These are phyloP conservation scores for Bimastos eiseni DNA, from an alignment of 2,888 invertebrate genomes.

Conservation along the genomic window DNA sequence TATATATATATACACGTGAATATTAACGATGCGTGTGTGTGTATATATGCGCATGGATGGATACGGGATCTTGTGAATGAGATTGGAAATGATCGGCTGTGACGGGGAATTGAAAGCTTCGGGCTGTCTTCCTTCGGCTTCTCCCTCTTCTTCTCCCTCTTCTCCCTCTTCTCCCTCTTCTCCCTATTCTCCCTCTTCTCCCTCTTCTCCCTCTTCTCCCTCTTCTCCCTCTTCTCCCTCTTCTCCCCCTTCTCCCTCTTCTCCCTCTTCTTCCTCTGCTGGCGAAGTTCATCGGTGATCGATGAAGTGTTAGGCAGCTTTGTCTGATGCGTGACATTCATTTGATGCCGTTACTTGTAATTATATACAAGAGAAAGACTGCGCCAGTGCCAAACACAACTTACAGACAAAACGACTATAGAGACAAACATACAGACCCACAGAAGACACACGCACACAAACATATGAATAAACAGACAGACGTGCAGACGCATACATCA, in stretches of 20 bases:
- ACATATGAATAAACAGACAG: not conserved
- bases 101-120: not conserved
- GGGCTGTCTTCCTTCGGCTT: not conserved
- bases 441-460: not conserved
- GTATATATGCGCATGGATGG: not conserved
- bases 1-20: not conserved
- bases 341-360: not conserved
- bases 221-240: too few species aligned
- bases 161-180: too few species aligned
- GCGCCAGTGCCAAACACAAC: not conserved
- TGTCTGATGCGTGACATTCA: conserved; percentile 13
- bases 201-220: too few species aligned
- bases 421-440: not conserved
- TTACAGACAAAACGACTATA: not conserved
- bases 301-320: not conserved
- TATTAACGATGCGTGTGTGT: not conserved
- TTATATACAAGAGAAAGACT: not conserved
- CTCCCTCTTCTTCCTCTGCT: too few species aligned
- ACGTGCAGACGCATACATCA: not conserved
- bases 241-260: too few species aligned
- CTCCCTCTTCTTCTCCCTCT: too few species aligned
- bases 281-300: not conserved
- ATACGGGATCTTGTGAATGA: not conserved
- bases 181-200: too few species aligned
- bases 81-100: not conserved